Evolutionary conservation across 2,888 invertebrate genomes (phyloP).

Genomic region (Drosophila greeni): DNA sequence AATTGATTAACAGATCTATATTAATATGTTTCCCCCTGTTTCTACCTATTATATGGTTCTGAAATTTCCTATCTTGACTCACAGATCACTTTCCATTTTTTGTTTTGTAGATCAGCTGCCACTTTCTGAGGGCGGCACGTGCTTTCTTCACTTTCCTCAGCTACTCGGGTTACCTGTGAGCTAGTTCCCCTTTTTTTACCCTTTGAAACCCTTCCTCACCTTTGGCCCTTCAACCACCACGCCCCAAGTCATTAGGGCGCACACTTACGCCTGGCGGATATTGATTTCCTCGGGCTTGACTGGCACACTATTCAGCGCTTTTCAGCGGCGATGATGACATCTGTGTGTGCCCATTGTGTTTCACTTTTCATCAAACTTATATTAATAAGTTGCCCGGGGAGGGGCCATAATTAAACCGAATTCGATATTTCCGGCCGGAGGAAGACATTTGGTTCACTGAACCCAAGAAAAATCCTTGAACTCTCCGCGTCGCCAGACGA

Average conservation of each 20-base stretch:
- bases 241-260: constrained; percentile 64
- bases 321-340: constrained; percentile 47
- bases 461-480: constrained; percentile 73
- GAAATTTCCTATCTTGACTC: neutral
- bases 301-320: constrained; percentile 16
- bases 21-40: neutral
- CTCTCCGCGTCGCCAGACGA: constrained; percentile 48
- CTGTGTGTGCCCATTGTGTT: constrained; percentile 63
- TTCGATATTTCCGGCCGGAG: constrained; percentile 74
- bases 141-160: constrained; percentile 63
- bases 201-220: constrained; percentile 46
- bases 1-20: neutral
- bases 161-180: constrained; percentile 56
- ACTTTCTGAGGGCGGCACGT: constrained; percentile 50
- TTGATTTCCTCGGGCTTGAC: constrained; percentile 60
- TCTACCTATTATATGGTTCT: neutral
- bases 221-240: constrained; percentile 41
- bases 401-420: constrained; percentile 70
- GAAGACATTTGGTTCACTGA: constrained; percentile 64
- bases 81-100: constrained; percentile 14
- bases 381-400: constrained; percentile 63
- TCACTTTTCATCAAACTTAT: constrained; percentile 70
- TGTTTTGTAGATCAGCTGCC: constrained; percentile 47
- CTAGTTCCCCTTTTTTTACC: constrained; percentile 31
- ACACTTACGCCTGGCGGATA: constrained; percentile 70